Evolutionary conservation across 37 sponge, comb jelly and placozoan species (phyloP), one percentile per base, ranked within the genome.

Genomic region (Crambe crambe): DNA sequence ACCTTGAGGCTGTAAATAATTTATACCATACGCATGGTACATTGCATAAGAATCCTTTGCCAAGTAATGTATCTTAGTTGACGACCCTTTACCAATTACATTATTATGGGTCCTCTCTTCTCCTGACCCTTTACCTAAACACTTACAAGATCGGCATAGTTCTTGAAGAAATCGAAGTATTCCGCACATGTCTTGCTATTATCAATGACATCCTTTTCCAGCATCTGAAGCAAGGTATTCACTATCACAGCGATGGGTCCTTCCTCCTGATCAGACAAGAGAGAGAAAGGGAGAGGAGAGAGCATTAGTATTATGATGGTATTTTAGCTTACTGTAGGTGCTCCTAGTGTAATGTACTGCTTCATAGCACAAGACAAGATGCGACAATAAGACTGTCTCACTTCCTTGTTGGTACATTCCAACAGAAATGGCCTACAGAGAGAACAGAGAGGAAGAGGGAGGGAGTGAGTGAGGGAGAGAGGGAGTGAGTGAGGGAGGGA

Each of bases 351-450:
- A 17, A 63, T 61, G 58, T 79, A 83, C 58, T 74, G 64, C 65
- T 88, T 43, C 12, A 87, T n/a, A 17, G 79, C 76, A 21, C 25
- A 20, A 0, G 57, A 73, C 18, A 88, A 39, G 26, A 91, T 87
- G 17, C 20, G 12, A 80, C 70, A 85, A 64, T 79, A 93, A 27
- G 63, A 42, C 35, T 63, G 51, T 26, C 94, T 65, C 31, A 89
- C 87, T 47, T 90, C 90, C 70, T 83, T 87, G 37, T 40, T 81
- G 0, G 91, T 80, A 39, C 87, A 90, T 62, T 93, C 94, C 36
- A 94, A 81, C 6, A 91, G 85, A 25, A 87, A 83, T 23, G 91
- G 88, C 42, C 91, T 87, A 74, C 18, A 58, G 67, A 37, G 39
- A 66, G 41, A 35, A 80, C 35, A 42, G 34, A 22, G 67, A 25